A percentile compares a stretch with the other conserved stretches of the same genome.
These are phyloP conservation scores for Zele albiditarsus DNA, from an alignment of 2,888 invertebrate genomes.

Conservation along the genomic window DNA sequence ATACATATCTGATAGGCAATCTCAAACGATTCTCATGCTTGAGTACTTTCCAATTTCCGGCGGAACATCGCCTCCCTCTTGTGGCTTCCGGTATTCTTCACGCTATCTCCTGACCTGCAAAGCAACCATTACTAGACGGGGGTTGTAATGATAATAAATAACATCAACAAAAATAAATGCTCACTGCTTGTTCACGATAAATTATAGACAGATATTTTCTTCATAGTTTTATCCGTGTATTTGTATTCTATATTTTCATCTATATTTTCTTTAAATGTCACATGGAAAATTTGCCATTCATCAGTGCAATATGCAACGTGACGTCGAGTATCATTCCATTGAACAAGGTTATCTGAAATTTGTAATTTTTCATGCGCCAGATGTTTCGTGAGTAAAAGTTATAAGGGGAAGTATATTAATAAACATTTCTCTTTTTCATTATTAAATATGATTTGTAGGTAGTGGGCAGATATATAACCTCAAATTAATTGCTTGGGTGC, in stretches of 20 bases:
- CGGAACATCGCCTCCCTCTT: not conserved
- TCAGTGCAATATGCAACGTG: not conserved
- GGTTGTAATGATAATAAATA: conserved; percentile 24
- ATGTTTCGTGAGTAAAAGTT: conserved; percentile 17
- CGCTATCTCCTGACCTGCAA: not conserved
- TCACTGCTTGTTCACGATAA: not conserved
- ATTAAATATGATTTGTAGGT: not conserved
- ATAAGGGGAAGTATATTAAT: not conserved
- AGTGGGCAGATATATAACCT: too few species aligned
- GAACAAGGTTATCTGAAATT: conserved; percentile 20
- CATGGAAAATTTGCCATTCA: conserved; percentile 16
- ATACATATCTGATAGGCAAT: not conserved
- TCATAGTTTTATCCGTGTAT: too few species aligned
- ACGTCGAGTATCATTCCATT: not conserved
- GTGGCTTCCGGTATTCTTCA: not conserved
- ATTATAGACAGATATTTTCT: not conserved
- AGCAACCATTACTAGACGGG: not conserved
- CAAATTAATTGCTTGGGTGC: too few species aligned
- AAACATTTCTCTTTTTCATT: not conserved
- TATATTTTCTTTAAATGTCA: too few species aligned
- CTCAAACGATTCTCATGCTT: conserved; percentile 2
- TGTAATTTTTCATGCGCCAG: conserved; percentile 27
- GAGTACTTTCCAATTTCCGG: conserved; percentile 39
- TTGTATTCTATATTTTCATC: not conserved
- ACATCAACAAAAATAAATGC: not conserved